phyloP scores from a whole-genome alignment of 2,888 invertebrate genomes.

The Yponomeuta malinellus region DNA sequence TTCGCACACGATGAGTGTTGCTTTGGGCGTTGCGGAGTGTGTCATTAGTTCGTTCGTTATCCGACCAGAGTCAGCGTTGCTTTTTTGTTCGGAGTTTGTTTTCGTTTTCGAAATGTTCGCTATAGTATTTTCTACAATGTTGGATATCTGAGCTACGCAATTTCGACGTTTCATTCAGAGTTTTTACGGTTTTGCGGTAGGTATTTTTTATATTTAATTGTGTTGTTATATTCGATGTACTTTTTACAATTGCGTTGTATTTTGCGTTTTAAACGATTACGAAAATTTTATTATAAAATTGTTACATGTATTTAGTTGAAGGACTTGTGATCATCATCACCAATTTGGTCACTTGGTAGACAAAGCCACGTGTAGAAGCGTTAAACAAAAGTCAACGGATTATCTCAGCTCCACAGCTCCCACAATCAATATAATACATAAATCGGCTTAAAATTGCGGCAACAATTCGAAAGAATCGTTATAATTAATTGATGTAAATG shows the following conservation, averaged over 20 bases:
- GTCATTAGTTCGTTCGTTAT: too few species aligned
- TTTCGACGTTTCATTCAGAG: not conserved
- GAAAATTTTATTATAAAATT: too few species aligned
- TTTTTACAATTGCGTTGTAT: too few species aligned
- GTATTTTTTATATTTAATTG: too few species aligned
- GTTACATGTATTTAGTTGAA: too few species aligned
- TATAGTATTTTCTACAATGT: not conserved
- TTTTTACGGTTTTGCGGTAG: not conserved
- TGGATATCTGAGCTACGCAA: not conserved
- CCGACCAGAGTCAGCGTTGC: too few species aligned
- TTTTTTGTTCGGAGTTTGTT: not conserved
- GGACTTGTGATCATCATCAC: not conserved
- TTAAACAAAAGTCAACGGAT: not conserved
- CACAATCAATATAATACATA: slow-evolving; percentile 1
- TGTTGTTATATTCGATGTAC: too few species aligned
- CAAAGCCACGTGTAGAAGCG: not conserved
- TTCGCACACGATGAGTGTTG: not conserved
- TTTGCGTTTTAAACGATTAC: too few species aligned
- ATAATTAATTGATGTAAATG: not conserved
- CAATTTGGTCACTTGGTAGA: not conserved
- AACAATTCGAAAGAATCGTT: not conserved
- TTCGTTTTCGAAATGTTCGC: not conserved
- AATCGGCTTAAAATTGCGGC: slow-evolving; percentile 2
- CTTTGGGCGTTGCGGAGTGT: not conserved
- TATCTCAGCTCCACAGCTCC: not conserved